phyloP scores from a whole-genome alignment of 2,888 invertebrate species.

The Hipparchia sbordonii region DNA sequence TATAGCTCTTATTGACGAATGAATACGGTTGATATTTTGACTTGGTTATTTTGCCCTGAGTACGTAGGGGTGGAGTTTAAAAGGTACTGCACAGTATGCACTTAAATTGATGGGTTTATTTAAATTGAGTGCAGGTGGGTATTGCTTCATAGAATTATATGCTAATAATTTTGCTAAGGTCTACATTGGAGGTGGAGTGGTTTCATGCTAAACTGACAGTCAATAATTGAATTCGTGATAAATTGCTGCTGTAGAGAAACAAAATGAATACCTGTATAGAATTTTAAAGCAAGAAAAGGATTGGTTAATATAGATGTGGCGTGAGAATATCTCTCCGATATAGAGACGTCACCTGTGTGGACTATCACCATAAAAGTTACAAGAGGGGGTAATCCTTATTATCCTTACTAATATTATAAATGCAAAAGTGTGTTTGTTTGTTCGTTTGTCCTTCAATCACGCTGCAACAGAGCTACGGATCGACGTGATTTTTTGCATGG shows the following conservation, averaged over 20 bases:
- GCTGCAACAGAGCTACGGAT: too few relatives aligned
- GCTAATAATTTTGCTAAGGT: conserved; percentile 28
- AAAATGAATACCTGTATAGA: too few relatives aligned
- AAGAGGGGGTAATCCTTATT: too few relatives aligned
- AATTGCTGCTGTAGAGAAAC: not conserved
- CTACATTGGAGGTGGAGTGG: conserved; percentile 23
- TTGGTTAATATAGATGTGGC: too few relatives aligned
- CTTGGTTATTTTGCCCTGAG: not conserved
- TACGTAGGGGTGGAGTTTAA: conserved; percentile 53
- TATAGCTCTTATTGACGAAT: conserved; percentile 12
- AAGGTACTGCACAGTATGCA: conserved; percentile 52
- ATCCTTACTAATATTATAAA: too few relatives aligned
- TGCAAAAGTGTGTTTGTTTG: too few relatives aligned
- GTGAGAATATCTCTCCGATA: too few relatives aligned
- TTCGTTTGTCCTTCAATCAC: too few relatives aligned
- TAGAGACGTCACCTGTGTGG: too few relatives aligned
- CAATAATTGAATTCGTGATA: conserved; percentile 1
- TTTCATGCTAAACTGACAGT: conserved; percentile 20
- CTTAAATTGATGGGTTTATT: conserved; percentile 55
- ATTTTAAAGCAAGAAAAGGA: too few relatives aligned
- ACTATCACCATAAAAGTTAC: too few relatives aligned
- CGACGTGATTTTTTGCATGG: too few relatives aligned
- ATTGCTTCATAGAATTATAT: conserved; percentile 31
- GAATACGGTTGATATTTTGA: conserved; percentile 13
- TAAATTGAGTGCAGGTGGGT: conserved; percentile 36